Evolutionary conservation across 2,888 invertebrate genomes (phyloP), one percentile per base, ranked within the genome.

Genomic region (Chrysolina haemoptera): DNA sequence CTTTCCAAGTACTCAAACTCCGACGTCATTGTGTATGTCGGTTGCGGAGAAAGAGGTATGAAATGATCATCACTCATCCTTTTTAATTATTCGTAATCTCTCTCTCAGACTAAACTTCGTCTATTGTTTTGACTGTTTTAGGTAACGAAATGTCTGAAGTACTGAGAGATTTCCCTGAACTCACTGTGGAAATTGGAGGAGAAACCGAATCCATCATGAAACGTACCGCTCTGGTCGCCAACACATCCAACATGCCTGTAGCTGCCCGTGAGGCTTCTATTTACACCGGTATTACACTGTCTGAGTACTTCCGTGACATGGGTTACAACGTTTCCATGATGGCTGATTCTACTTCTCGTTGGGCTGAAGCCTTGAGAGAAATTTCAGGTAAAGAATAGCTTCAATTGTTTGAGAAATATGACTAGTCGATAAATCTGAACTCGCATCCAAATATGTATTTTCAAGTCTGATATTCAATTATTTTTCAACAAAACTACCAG

Each of bases 221-320:
- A 91, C 95, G 99, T 89, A 99, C 99, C 2, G 96, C 98, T 48
- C 91, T 99, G 75, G 99, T 99, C 20, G 99, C 99, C 85, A 99
- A 99, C 90, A 99, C 99, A 41, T 99, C 99, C 79, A 99, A 99
- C 95, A 99, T 99, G 99, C 99, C 99, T 87, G 99, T 99, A 78
- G 99, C 99, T 85, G 99, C 99, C 89, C 94, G 99, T 89, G 99
- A 99, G 90, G 99, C 99, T 76, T 99, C 99, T 87, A 99, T 99
- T 88, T 99, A 99, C 89, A 99, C 99, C 76, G 96, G 97, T 84
- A 99, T 99, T 89, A 99, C 99, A 0, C 91, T 99, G n/a, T 98
- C 99, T 35, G 99, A 99, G 89, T 99, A 99, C 90, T 99, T 98
- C 95, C 93, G 96, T 85, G 96, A 96, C 89, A 98, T 98, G 99